A percentile compares a stretch with the other conserved stretches of the same genome.
These are phyloP conservation scores for Megalops atlanticus DNA, from an alignment of 2,113 vertebrate genomes.

Conservation along the genomic window DNA sequence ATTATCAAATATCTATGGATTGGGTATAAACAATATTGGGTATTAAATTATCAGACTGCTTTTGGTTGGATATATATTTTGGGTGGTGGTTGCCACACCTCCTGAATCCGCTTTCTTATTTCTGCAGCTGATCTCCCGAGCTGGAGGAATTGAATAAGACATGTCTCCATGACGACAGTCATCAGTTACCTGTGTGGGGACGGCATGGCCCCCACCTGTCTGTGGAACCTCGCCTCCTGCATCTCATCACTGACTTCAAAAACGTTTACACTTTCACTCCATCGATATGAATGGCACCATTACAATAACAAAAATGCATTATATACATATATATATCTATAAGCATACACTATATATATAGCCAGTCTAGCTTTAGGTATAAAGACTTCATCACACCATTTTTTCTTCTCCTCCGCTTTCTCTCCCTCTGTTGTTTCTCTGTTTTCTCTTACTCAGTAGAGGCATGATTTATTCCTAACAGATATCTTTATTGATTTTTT, in stretches of 20 bases:
- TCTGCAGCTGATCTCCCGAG: conserved; percentile 25
- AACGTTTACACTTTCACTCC: conserved; percentile 2
- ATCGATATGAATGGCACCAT: conserved; percentile 21
- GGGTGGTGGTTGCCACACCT: too few relatives aligned
- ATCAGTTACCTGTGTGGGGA: conserved; percentile 29
- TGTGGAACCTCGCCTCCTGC: conserved; percentile 12
- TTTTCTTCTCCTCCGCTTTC: background rate
- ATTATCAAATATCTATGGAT: too few relatives aligned
- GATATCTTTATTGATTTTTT: background rate
- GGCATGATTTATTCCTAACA: conserved; percentile 17
- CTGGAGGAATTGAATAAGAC: conserved; percentile 13
- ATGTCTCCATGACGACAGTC: conserved; percentile 15
- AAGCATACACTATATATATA: background rate
- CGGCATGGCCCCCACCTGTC: conserved; percentile 1
- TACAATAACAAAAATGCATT: background rate
- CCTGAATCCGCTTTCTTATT: background rate
- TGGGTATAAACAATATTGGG: too few relatives aligned
- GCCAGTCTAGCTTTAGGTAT: background rate
- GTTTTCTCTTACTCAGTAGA: conserved; percentile 14
- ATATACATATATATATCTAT: background rate
- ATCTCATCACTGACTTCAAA: conserved; percentile 25
- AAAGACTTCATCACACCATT: conserved; percentile 3
- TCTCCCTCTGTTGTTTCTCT: too few relatives aligned
- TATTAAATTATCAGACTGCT: too few relatives aligned
- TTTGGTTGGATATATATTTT: too few relatives aligned